Conservation (phyloP, 2,888 invertebrate species). For the Neoitamus cyanurus region DNA sequence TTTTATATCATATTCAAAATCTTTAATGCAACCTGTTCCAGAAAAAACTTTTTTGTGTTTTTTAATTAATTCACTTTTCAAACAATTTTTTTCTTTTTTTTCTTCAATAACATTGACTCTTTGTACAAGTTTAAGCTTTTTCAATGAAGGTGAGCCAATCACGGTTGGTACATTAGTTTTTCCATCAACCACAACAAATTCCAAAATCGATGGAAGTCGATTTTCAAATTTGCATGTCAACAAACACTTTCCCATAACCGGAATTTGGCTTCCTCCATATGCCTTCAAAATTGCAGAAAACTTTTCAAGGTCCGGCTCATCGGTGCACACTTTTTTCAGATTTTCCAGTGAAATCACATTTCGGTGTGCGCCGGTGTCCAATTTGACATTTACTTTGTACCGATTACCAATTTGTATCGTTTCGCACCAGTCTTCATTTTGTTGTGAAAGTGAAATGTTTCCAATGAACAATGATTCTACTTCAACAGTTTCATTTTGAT, state of each 20-base stretch:
- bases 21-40: not conserved
- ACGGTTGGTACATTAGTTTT: not conserved
- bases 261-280: not conserved
- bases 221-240: not conserved
- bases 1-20: constrained; percentile 27
- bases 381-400: not conserved
- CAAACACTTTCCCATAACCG: not conserved
- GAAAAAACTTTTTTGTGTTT: not conserved
- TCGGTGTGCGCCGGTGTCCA: not conserved
- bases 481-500: constrained; percentile 12
- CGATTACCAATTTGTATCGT: not conserved
- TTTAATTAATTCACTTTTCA: not conserved
- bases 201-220: not conserved
- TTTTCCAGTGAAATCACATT: not conserved
- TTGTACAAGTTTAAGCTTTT: constrained; percentile 9
- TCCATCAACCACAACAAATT: not conserved
- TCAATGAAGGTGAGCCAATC: constrained; percentile 1
- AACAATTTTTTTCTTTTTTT: not conserved
- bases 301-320: not conserved
- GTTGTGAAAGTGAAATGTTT: not conserved
- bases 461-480: not conserved
- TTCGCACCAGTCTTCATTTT: constrained; percentile 4
- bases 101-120: constrained; percentile 13
- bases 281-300: not conserved
- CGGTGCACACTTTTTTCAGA: not conserved